Percentiles rank a stretch among this genome's conserved stretches.
phyloP scores from a whole-genome alignment of 2,113 vertebrate genomes.

The Spheniscus mendiculus region DNA sequence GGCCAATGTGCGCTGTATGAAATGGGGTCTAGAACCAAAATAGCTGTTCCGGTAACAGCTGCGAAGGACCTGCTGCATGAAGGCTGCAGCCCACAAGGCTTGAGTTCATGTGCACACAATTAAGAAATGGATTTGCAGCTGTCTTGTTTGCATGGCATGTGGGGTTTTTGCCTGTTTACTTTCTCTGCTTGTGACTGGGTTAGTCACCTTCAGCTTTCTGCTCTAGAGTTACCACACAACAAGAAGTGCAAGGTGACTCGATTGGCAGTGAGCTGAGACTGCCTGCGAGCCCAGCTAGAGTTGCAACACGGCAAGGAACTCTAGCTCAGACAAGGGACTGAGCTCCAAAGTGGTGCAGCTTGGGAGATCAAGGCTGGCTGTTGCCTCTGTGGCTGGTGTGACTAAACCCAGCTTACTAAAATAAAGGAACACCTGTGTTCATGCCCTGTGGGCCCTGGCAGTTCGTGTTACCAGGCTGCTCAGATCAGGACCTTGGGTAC shows the following conservation, averaged over 20 bases:
- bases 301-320: not conserved
- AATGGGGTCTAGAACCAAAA: not conserved
- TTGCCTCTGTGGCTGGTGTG: not conserved
- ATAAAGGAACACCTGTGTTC: not conserved
- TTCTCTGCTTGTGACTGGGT: not conserved
- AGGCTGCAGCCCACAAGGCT: not conserved
- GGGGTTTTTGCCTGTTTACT: not conserved
- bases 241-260: not conserved
- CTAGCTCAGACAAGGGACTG: not conserved
- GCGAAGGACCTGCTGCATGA: not conserved
- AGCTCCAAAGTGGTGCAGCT: not conserved
- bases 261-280: not conserved
- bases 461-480: not conserved
- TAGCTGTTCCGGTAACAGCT: not conserved
- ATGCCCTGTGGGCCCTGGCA: rapidly evolving
- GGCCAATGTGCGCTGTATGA: rapidly evolving
- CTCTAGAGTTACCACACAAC: not conserved
- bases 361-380: not conserved
- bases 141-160: rapidly evolving
- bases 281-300: not conserved
- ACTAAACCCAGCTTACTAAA: not conserved
- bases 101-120: not conserved
- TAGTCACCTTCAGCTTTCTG: not conserved
- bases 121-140: not conserved
- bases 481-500: not conserved